phyloP scores from a whole-genome alignment of 2,888 invertebrate genomes.

The Chesias legatella region DNA sequence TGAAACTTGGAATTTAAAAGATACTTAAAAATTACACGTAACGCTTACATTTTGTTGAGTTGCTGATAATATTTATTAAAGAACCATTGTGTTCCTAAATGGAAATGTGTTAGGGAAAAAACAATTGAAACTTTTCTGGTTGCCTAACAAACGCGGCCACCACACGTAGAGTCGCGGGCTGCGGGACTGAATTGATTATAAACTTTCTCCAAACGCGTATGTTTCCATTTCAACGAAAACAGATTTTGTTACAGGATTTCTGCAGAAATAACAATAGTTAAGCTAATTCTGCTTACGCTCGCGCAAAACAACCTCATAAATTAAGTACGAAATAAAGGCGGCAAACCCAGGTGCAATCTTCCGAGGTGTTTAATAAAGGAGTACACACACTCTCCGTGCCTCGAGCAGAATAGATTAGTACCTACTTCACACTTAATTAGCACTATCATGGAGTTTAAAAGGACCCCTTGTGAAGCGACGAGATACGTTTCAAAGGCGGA shows the following conservation, averaged over 20 bases:
- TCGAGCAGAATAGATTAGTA: conserved; percentile 45
- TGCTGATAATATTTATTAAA: conserved; percentile 40
- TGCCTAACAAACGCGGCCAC: conserved; percentile 46
- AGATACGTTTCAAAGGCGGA: conserved; percentile 35
- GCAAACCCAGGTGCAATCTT: conserved; percentile 39
- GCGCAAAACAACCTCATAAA: conserved; percentile 26
- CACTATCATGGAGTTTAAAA: conserved; percentile 49
- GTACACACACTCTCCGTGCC: conserved; percentile 44
- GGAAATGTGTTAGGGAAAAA: conserved; percentile 31
- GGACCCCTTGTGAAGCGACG: conserved; percentile 31
- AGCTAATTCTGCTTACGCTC: conserved; percentile 24
- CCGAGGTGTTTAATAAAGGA: conserved; percentile 39
- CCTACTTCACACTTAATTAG: conserved; percentile 52
- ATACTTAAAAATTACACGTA: no score
- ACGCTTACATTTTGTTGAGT: conserved; percentile 32
- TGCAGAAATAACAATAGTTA: conserved; percentile 20
- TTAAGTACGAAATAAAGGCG: conserved; percentile 31
- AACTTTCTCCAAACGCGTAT: conserved; percentile 39
- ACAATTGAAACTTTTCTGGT: conserved; percentile 45
- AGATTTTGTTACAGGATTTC: conserved; percentile 12
- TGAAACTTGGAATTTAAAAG: no score
- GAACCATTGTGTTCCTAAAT: conserved; percentile 35
- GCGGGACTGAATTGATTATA: conserved; percentile 58
- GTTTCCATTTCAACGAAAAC: conserved; percentile 23
- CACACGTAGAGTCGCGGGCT: conserved; percentile 45